phyloP scores from a whole-genome alignment of 2,113 vertebrate species.

The Pithys albifrons region DNA sequence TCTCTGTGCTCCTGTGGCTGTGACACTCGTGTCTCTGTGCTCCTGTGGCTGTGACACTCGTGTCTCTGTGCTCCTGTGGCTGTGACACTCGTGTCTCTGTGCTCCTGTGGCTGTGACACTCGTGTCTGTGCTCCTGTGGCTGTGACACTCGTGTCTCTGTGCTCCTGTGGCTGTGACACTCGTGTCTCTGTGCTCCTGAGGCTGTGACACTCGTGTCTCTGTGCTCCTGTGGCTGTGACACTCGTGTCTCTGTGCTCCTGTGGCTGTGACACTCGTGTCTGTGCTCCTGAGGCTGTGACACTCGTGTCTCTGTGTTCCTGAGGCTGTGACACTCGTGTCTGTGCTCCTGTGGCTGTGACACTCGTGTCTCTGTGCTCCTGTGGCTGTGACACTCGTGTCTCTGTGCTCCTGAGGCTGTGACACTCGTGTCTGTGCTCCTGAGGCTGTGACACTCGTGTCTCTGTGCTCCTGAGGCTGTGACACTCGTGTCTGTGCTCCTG shows the following conservation, averaged over 20 bases:
- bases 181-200: fast-evolving
- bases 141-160: background rate
- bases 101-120: no score
- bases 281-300: no score
- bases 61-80: background rate
- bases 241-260: background rate
- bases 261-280: no score
- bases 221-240: fast-evolving
- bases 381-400: background rate
- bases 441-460: no score
- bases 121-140: fast-evolving
- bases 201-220: background rate
- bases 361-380: fast-evolving
- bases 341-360: fast-evolving
- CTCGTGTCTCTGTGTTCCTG: background rate
- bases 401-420: fast-evolving
- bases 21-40: background rate
- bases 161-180: background rate
- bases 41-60: background rate
- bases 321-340: background rate
- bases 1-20: fast-evolving
- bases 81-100: no score
- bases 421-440: no score
- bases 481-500: fast-evolving
- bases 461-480: fast-evolving